Evolutionary conservation across 2,113 vertebrate species (phyloP), one percentile per base, ranked within the genome.

Genomic region (Emydura subglobosa): DNA sequence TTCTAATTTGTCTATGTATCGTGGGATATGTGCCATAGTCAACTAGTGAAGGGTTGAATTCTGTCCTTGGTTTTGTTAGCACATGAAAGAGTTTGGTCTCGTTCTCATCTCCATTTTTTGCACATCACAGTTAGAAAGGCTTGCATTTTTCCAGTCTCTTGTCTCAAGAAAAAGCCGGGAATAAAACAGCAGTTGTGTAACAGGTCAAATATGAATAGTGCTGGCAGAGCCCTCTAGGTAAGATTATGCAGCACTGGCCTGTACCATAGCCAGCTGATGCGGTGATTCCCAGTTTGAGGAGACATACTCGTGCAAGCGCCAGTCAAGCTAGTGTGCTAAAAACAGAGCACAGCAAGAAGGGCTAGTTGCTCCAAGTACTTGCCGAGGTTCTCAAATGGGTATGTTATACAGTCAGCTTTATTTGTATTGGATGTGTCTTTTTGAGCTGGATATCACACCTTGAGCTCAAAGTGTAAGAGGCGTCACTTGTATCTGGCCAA

Each of bases 141-240:
- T 89, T 53, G 72, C 80, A 27, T 86, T 2, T 84, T 57, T 87
- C 83, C 0, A 0, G 16, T 74, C 11, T 65, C 11, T 0, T 34
- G 19, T 89, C 81, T 94, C n/a, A 65, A 72, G 94, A 92, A 61
- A 82, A 90, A 78, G 86, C 93, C 72, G 50, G 92, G 87, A 89
- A 7, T 31, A 0, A 82, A 80, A 84, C 90, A 95, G 78, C 61
- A 68, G 90, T 85, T 91, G 59, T 31, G 81, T 84, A 89, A 55
- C 53, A 57, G 74, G 53, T 24, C 79, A 92, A 79, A 74, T 88
- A 11, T 0, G 27, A 94, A 81, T 8, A 34, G 65, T 68, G 89
- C 65, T 81, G 92, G 90, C 92, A 85, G 55, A 93, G 83, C 53
- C 85, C 87, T 87, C 55, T 0, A 0, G 91, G 80, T 31, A 12